Evolutionary conservation across 2,113 vertebrate genomes (phyloP), one percentile per base, ranked within the genome.

Genomic region (Atherinomorus stipes): DNA sequence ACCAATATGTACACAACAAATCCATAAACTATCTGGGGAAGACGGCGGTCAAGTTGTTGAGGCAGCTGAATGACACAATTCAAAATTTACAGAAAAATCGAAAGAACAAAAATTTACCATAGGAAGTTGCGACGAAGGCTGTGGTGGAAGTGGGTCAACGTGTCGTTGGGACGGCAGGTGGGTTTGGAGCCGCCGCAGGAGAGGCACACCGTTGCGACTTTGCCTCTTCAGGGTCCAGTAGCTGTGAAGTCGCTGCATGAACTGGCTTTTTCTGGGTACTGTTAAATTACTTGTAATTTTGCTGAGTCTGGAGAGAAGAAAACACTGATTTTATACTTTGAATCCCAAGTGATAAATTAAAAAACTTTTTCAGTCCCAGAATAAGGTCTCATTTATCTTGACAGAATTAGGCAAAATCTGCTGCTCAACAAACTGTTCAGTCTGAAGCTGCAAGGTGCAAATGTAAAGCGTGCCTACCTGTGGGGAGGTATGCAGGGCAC

Each of bases 171-270:
- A 99, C 87, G 99, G 98, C 70, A 99, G 84, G 85, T 99, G 98
- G 5, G 98, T 98, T 92, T 99, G 98, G 22, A 99, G 95, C 28
- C 98, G 96, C 2, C 98, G 96, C 23, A 99, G 94, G 62, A 99
- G 93, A 0, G 98, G 98, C 0, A 99, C 98, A 0, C 98, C 98
- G 0, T 99, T 99, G 18, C 98, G 95, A 51, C 97, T 99, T 91
- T 99, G 98, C 70, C 98, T 95, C 92, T 99, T 99, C 81, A 99
- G 89, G 0, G 98, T 99, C 98, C 98, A 99, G 88, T 99, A 99
- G 93, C 97, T 99, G 80, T 99, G 98, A 28, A 99, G 94, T 57
- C 98, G 93, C 84, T 99, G 98, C 98, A 99, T 99, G 89, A 99
- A 99, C 94, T 99, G 98, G 88, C 98, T 98, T 86, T 99, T 99